Evolutionary conservation across 2,797 vertebrate genomes (phyloP).

Genomic region (Clarias platycephalus): DNA sequence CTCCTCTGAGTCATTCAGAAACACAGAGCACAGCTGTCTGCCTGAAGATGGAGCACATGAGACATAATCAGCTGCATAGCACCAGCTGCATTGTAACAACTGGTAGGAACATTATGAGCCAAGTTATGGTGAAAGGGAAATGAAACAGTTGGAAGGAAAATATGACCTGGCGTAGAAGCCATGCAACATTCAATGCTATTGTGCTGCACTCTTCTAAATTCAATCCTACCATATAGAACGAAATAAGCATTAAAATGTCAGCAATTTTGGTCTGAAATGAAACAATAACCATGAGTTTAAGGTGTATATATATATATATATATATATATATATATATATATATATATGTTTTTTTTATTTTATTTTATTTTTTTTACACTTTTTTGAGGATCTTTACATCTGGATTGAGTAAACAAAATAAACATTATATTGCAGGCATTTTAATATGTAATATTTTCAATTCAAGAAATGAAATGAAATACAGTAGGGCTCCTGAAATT

Average conservation of each 20-base stretch:
- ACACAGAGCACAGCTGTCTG: slow-evolving; percentile 23
- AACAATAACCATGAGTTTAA: slow-evolving; percentile 18
- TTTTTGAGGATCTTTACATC: too few relatives aligned
- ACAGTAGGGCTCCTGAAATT: background rate
- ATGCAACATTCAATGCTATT: slow-evolving; percentile 2
- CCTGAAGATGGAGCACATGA: slow-evolving; percentile 54
- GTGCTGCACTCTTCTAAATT: background rate
- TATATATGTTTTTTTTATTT: too few relatives aligned
- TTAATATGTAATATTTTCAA: too few relatives aligned
- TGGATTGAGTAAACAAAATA: background rate
- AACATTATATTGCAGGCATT: too few relatives aligned
- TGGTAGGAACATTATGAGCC: slow-evolving; percentile 20
- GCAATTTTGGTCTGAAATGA: background rate
- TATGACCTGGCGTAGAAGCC: slow-evolving; percentile 19
- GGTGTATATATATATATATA: background rate
- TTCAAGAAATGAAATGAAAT: too few relatives aligned
- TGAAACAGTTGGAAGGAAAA: slow-evolving; percentile 38
- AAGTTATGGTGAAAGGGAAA: slow-evolving; percentile 27
- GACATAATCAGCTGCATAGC: slow-evolving; percentile 19
- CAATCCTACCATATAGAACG: background rate
- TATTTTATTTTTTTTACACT: background rate
- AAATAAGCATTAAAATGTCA: slow-evolving; percentile 1
- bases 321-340: too few relatives aligned
- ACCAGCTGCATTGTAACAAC: slow-evolving; percentile 45
- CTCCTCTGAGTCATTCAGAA: slow-evolving; percentile 4